Base-by-base conservation (phyloP, 1,140 invertebrate genomes). In the Eulimnadia texana region DNA sequence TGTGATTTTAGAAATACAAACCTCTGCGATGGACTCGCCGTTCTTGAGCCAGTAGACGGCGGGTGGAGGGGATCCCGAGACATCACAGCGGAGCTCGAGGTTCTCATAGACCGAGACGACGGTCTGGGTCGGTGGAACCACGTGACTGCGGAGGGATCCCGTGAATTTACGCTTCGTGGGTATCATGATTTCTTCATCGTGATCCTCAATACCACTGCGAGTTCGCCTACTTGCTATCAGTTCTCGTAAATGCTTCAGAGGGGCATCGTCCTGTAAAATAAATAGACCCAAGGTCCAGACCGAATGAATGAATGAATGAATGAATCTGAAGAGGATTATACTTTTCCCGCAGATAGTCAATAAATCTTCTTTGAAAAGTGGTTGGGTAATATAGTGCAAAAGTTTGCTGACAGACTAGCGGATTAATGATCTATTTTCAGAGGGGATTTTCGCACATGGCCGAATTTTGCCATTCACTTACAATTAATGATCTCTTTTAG, bases 21-120 rank as follows among this genome's bases (percentile, higher is more conserved):
- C 62, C 62, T 58, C 55, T 20, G 62, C 25, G n/a, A 60, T 63
- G 16, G 66, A 64, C 19, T 61, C 59, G n/a, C 73, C 74, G 66
- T 78, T 70, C 64, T 74, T 74, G 10, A 79, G 68, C 79, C 79
- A 80, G 63, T 76, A 73, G 29, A 80, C 73, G 3, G 69, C 72
- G 9, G 79, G 77, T 6, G 72, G 67, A 1, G 79, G 78, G 33
- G 64, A 71, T 1, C 79, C 79, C 3, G 69, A 70, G 10, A 73
- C 77, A 28, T 76, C 72, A 64, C 78, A 80, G 60, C 73, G 68
- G 22, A 79, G 63, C 16, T 70, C 67, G 11, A 71, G 50, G 50
- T 64, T 66, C 9, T 61, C 65, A 29, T 69, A 62, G 9, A 66
- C 57, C 49, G 61, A 61, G 1, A 61, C 58, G 13, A 63, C 51